phyloP scores from a whole-genome alignment of 2,797 vertebrate genomes.

The Eidolon dupreanum region DNA sequence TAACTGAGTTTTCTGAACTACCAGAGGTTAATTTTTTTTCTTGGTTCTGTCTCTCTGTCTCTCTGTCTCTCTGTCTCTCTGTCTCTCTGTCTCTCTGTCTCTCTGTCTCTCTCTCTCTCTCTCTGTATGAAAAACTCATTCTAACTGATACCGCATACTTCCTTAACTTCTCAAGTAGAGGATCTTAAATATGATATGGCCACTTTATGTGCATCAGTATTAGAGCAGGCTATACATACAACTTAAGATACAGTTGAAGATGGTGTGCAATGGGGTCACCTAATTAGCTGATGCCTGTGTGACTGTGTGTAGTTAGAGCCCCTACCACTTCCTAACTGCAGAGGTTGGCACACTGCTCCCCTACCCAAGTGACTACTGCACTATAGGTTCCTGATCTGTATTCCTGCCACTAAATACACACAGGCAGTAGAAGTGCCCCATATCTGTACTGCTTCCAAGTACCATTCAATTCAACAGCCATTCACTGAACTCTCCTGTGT shows the following conservation, averaged over 20 bases:
- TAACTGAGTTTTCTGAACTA: background rate
- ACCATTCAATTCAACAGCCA: background rate
- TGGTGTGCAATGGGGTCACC: background rate
- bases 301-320: background rate
- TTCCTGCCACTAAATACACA: background rate
- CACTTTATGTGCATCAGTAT: background rate
- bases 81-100: background rate
- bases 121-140: background rate
- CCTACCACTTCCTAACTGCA: background rate
- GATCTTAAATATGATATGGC: background rate
- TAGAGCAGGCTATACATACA: background rate
- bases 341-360: background rate
- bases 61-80: background rate
- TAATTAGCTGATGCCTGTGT: background rate
- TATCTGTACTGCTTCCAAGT: background rate
- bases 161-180: background rate
- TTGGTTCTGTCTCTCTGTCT: background rate
- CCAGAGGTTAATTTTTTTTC: background rate
- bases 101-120: background rate
- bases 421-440: background rate
- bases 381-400: background rate
- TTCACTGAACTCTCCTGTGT: background rate
- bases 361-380: background rate
- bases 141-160: background rate
- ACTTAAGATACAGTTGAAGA: background rate